Percentiles rank a stretch among this genome's conserved stretches.
phyloP scores from a whole-genome alignment of 2,888 invertebrate genomes.

The Stenchaetothrips biformis region DNA sequence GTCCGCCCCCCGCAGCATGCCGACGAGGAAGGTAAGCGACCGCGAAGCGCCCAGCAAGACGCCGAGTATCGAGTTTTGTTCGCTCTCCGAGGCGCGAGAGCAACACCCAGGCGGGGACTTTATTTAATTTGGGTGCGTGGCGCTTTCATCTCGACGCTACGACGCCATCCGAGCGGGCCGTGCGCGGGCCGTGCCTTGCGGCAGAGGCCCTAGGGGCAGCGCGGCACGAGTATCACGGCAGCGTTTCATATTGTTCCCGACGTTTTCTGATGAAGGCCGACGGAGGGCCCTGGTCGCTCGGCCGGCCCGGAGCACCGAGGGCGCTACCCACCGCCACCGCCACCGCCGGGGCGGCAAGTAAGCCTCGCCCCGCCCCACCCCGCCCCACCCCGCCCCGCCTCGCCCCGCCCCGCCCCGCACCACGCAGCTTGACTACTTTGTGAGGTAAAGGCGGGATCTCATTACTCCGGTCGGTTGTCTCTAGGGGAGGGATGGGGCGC shows the following conservation, averaged over 20 bases:
- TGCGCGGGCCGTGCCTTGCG: too few species aligned
- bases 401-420: not conserved
- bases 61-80: too few species aligned
- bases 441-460: not conserved
- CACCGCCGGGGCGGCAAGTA: not conserved
- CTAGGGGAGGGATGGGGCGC: too few species aligned
- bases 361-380: not conserved
- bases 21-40: too few species aligned
- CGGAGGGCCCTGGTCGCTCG: not conserved
- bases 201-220: too few species aligned
- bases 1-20: too few species aligned
- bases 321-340: not conserved
- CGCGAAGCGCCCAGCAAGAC: too few species aligned
- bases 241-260: constrained; percentile 6
- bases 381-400: not conserved
- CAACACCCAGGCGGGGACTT: too few species aligned
- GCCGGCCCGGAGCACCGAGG: not conserved
- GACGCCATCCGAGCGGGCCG: too few species aligned
- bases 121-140: too few species aligned
- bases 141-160: too few species aligned
- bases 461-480: not conserved
- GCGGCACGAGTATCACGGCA: not conserved
- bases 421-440: not conserved
- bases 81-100: too few species aligned
- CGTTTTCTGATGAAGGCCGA: constrained; percentile 12